Percentiles rank a stretch among this genome's conserved stretches.
Conservation (phyloP, 2,888 invertebrate genomes). For the Leptinotarsa peninsularis region DNA sequence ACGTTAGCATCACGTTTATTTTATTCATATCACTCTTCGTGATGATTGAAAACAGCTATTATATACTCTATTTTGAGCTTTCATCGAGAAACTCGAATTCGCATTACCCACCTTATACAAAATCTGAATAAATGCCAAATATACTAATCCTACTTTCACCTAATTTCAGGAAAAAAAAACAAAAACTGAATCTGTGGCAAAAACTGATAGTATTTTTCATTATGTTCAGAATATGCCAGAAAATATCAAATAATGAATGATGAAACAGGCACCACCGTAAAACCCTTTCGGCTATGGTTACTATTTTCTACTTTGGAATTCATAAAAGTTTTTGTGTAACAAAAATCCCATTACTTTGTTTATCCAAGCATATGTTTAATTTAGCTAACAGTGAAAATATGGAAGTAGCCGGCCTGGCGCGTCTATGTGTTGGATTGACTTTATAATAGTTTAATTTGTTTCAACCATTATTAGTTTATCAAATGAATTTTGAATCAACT, state of each 20-base stretch:
- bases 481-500: not conserved
- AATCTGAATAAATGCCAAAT: too few species aligned
- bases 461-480: not conserved
- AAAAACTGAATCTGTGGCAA: not conserved
- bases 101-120: too few species aligned
- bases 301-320: not conserved
- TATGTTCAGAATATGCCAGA: not conserved
- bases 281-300: not conserved
- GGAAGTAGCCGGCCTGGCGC: not conserved
- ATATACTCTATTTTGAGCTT: too few species aligned
- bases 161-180: too few species aligned
- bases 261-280: not conserved
- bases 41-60: too few species aligned
- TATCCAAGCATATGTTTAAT: conserved; percentile 14
- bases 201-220: not conserved
- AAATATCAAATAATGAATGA: not conserved
- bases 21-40: too few species aligned
- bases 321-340: conserved; percentile 15
- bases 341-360: conserved; percentile 7
- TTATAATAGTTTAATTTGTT: not conserved
- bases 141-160: too few species aligned
- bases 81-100: too few species aligned
- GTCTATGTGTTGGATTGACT: not conserved
- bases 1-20: too few species aligned
- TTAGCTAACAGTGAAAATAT: not conserved